Evolutionary conservation across 2,797 vertebrate genomes (phyloP).

Genomic region (Hapalemur alaotrensis): DNA sequence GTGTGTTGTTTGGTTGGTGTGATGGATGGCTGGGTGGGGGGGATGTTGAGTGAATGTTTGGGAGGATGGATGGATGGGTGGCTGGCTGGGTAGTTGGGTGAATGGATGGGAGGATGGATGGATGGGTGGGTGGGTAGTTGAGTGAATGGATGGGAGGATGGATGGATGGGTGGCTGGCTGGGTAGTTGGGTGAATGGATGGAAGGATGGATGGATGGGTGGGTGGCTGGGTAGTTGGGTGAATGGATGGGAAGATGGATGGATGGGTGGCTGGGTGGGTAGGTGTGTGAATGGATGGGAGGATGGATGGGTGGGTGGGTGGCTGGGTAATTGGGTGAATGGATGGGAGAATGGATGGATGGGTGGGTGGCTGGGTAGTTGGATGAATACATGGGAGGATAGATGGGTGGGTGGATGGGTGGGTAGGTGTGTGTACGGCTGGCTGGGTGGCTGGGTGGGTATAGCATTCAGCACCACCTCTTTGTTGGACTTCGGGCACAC

Average conservation of each 20-base stretch:
- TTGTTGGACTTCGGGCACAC: background rate
- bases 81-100: no score
- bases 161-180: no score
- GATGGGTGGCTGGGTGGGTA: background rate
- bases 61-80: background rate
- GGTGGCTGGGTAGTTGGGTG: fast-evolving
- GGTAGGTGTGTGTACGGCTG: no score
- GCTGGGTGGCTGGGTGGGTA: no score
- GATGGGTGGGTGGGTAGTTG: no score
- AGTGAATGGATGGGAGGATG: background rate
- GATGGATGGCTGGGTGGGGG: no score
- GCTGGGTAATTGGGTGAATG: fast-evolving
- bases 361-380: background rate
- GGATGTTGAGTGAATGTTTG: fast-evolving
- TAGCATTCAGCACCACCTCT: background rate
- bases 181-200: no score
- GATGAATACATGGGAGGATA: background rate
- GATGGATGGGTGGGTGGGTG: background rate
- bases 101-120: no score
- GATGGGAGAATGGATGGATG: background rate
- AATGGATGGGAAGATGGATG: background rate
- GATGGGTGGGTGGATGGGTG: background rate
- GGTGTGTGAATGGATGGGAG: no score
- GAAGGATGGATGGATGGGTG: background rate
- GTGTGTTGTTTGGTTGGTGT: no score